Conservation (phyloP, 2,113 vertebrate genomes). For the Syrmaticus mikado region DNA sequence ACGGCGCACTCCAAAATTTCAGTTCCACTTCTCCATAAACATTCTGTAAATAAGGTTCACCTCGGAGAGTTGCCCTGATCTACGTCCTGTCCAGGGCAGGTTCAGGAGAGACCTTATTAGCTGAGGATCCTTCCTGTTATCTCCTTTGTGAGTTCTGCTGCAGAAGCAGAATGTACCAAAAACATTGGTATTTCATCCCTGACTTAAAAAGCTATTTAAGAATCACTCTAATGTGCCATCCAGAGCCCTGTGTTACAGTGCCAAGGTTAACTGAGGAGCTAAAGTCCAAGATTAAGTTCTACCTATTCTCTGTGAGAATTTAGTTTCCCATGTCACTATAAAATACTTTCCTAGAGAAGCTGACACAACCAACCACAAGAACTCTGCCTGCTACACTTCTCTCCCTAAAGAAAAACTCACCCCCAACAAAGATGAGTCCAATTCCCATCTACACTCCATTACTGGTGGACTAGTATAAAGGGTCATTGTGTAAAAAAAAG, state of each 20-base stretch:
- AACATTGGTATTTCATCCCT: background rate
- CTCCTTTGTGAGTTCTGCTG: background rate
- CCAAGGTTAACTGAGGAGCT: constrained; percentile 17
- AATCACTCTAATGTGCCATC: background rate
- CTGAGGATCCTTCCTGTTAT: background rate
- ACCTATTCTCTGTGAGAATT: constrained; percentile 40
- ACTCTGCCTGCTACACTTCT: background rate
- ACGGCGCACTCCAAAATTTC: background rate
- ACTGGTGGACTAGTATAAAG: background rate
- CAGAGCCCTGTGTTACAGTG: background rate
- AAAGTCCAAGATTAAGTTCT: constrained; percentile 45
- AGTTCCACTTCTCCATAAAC: background rate
- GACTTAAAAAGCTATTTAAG: background rate
- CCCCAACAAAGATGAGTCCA: background rate
- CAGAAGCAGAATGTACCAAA: background rate
- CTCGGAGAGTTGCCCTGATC: background rate
- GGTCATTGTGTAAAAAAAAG: background rate
- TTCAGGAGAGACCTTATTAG: background rate
- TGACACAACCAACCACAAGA: constrained; percentile 12
- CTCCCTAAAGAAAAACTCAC: constrained; percentile 4
- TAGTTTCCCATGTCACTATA: constrained; percentile 19
- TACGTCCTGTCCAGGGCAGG: background rate
- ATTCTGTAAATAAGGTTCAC: background rate
- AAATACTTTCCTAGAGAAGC: constrained; percentile 1
- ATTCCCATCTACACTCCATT: background rate